Evolutionary conservation across 2,888 invertebrate genomes (phyloP), one percentile per base, ranked within the genome.

Genomic region (Drosophila prolongata): DNA sequence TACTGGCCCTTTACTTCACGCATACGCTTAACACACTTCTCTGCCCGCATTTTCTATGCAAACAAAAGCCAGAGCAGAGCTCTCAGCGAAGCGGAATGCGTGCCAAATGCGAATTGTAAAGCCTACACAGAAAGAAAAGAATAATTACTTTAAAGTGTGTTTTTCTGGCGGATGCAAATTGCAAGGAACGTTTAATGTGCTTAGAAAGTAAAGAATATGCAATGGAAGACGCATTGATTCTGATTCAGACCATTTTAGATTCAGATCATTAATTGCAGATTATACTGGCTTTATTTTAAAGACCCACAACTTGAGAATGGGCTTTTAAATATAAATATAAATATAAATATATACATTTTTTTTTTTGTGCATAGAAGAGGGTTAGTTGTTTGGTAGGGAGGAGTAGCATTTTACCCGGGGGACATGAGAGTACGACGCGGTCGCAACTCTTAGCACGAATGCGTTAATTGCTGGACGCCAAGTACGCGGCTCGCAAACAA

Each of bases 21-120:
- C 86, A 83, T 88, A 80, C 50, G 72, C 24, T 83, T 83, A 86
- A 83, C 89, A 88, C 73, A 88, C 87, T 86, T 87, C 62, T 14
- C 35, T 73, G 64, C 66, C 69, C 87, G 85, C 86, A 81, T 85
- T 83, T 82, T 70, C 83, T 60, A 70, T 81, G 71, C 79, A 76
- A 77, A 66, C 61, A 46, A 53, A 44, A 19, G 43, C 37, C 34
- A 49, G 10, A 6, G 37, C n/a, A n/a, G 44, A 11, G 47, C 35
- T 27, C 4, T 35, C 49, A 44, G 19, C 43, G 24, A 46, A 40
- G 52, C 57, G 55, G 68, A 82, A 71, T 82, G 82, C 85, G 82
- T 87, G 87, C 70, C 85, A 78, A 79, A 72, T 85, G 73, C 50
- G 52, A 80, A 64, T 67, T 61, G 47, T 53, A 53, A 34, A 35